Base-by-base conservation (phyloP, 2,797 vertebrate species). In the Adrianichthys oophorus region DNA sequence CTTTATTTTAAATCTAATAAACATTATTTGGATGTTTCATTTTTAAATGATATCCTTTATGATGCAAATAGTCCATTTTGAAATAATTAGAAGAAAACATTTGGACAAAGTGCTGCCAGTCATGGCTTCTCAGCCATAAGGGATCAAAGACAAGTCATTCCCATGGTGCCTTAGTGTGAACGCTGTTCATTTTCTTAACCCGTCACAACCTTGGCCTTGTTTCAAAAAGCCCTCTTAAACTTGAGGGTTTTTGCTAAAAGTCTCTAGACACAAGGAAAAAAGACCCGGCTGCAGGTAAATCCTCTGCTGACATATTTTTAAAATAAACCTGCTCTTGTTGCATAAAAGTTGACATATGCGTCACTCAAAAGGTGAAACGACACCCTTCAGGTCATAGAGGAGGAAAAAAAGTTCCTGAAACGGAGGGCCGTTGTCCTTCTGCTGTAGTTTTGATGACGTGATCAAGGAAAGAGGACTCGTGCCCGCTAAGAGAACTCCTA, bases 101-200 rank as follows among this genome's bases (percentile, higher is more conserved):
- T 23, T 41, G 43, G 59, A 66, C 63, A 53, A 43, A 48, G 56
- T 47, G 4, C 15, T 44, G 15, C 7, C 32, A 37, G 32, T 37
- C 32, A 37, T 37, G 10, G 32, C 3, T 37, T 37, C 32, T 13
- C 42, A n/a, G 16, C 16, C 15, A 43, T 55, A 49, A 63, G 52
- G 61, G 53, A 42, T 16, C n/a, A 42, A 47, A 41, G 15, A 24
- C 5, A 18, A 54, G 13, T 65, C 14, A 26, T 6, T 4, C 37
- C 45, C 24, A 18, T 10, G 1, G 17, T 4, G 19, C 14, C 18
- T 48, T 21, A 23, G 17, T 18, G 18, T 45, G 44, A 17, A 18
- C 16, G 15, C n/a, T 45, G 15, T 16, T 45, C 44, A 45, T 45
- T 45, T 10, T 17, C 44, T 45, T 45, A 45, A 45, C 8, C n/a